Evolutionary conservation across 2,113 vertebrate species (phyloP).

Genomic region (Larimichthys crocea): DNA sequence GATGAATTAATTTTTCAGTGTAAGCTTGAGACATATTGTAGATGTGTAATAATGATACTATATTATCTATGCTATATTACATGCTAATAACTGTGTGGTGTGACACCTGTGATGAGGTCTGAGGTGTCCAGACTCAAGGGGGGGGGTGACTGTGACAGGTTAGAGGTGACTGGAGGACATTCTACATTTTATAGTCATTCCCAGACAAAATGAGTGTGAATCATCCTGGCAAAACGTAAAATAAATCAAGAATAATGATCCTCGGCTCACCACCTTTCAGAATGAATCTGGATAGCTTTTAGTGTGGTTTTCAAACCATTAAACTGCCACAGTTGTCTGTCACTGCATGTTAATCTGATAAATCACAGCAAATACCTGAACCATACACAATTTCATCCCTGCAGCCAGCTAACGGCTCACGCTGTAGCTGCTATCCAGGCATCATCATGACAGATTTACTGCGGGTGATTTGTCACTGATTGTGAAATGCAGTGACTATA

Average conservation of each 20-base stretch:
- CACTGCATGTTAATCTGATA: background rate
- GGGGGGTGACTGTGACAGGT: background rate
- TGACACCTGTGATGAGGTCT: background rate
- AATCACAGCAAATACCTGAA: background rate
- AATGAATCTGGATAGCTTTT: background rate
- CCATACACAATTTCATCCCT: background rate
- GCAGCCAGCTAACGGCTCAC: background rate
- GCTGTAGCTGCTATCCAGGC: background rate
- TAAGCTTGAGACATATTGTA: too few species aligned
- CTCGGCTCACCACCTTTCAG: background rate
- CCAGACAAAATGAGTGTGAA: background rate
- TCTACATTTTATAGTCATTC: background rate
- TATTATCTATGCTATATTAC: background rate
- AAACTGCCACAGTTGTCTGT: constrained; percentile 12
- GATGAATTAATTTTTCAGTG: too few species aligned
- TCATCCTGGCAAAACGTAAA: background rate
- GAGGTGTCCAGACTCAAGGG: background rate
- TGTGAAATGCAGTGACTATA: constrained; percentile 11
- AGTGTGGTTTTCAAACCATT: background rate
- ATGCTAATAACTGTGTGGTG: background rate
- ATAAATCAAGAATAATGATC: constrained; percentile 4
- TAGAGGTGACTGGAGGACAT: background rate
- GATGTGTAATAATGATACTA: background rate
- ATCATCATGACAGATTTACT: background rate
- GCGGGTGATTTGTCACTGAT: constrained; percentile 17